Evolutionary conservation across 2,797 vertebrate genomes (phyloP).

Genomic region (Notolabrus celidotus): DNA sequence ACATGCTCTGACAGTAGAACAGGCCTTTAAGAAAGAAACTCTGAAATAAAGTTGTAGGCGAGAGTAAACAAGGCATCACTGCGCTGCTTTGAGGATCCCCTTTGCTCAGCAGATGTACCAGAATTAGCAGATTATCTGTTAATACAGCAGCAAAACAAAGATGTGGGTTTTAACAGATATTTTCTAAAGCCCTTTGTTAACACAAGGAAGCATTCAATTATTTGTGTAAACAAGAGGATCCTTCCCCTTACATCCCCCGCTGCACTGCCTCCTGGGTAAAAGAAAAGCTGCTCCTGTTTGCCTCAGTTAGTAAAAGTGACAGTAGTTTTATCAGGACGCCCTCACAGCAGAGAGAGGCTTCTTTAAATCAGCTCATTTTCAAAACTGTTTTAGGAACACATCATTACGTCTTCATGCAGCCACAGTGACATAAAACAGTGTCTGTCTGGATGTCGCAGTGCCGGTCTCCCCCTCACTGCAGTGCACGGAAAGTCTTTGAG

Average conservation of each 20-base stretch:
- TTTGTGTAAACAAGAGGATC: constrained; percentile 42
- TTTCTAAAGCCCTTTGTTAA: constrained; percentile 33
- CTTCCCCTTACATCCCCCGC: constrained; percentile 12
- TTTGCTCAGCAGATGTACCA: constrained; percentile 7
- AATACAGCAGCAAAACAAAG: constrained; percentile 1
- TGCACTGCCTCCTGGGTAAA: constrained; percentile 15
- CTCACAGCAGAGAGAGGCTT: constrained; percentile 1
- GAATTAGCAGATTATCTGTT: constrained; percentile 22
- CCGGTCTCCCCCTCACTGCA: constrained; percentile 19
- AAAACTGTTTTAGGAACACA: constrained; percentile 14
- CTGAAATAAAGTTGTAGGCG: no score
- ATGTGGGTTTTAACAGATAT: constrained; percentile 6
- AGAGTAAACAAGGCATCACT: no score
- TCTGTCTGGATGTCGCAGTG: constrained; percentile 35
- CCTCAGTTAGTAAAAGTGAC: constrained; percentile 1
- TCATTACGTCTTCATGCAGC: constrained; percentile 42
- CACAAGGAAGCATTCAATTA: constrained; percentile 18
- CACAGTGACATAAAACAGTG: constrained; percentile 24
- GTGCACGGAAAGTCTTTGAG: constrained; percentile 84
- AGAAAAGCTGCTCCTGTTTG: constrained; percentile 9
- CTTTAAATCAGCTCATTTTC: constrained; percentile 24
- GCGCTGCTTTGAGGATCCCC: neutral
- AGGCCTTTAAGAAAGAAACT: no score
- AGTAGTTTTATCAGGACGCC: neutral
- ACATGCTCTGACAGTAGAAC: no score